Evolutionary conservation across 2,113 vertebrate species (phyloP).

Genomic region (Pseudonaja textilis): DNA sequence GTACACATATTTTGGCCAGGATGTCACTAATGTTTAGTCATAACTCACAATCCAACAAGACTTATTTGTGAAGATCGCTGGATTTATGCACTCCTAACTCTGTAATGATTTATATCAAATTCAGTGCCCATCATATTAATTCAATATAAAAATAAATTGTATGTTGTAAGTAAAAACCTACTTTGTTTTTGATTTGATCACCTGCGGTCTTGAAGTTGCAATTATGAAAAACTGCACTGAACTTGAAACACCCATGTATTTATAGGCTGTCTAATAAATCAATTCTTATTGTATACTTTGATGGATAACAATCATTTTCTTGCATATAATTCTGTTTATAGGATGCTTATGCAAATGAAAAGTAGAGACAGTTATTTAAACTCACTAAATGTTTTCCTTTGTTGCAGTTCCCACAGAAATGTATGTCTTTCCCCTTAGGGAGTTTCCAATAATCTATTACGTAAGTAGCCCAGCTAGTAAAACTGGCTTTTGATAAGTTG

Average conservation of each 20-base stretch:
- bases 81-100: neutral
- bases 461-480: neutral
- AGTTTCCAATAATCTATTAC: neutral
- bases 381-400: neutral
- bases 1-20: neutral
- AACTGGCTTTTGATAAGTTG: neutral
- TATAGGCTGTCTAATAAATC: neutral
- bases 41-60: neutral
- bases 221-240: conserved; percentile 6
- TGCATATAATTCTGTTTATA: conserved; percentile 13
- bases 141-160: conserved; percentile 15
- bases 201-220: conserved; percentile 19
- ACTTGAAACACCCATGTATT: conserved; percentile 19
- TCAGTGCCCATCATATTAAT: neutral
- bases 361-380: conserved; percentile 31
- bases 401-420: neutral
- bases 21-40: neutral
- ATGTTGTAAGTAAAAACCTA: conserved; percentile 32
- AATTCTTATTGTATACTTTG: conserved; percentile 15
- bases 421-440: neutral
- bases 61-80: neutral
- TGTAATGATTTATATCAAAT: neutral
- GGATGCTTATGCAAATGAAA: neutral
- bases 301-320: neutral
- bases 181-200: neutral